Evolutionary conservation across 2,888 invertebrate species (phyloP), one percentile per base, ranked within the genome.

Genomic region (Lasius platythorax): DNA sequence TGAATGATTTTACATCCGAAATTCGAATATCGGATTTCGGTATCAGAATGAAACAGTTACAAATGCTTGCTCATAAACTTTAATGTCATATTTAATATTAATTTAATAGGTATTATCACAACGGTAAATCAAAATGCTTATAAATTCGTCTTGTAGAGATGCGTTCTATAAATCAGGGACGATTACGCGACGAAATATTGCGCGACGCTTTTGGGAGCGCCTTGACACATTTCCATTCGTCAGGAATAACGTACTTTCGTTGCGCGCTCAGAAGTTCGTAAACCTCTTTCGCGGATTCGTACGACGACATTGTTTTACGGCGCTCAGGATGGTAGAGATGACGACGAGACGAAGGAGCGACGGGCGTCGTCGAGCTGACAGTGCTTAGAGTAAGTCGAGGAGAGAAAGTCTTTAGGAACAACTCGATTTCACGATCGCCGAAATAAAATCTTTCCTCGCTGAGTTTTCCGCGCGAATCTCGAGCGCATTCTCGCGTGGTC

Each of bases 261-360:
- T 18, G 28, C 43, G 11, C 28, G 28, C 6, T 56, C 40, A 28
- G 30, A 56, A 75, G 46, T 67, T 79, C 46, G 79, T 74, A 46
- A 82, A 84, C 50, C 37, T 68, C 18, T 73, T 61, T 73, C 61
- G 9, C 56, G 58, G n/a, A 82, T 72, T 83, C 33, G 30, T n/a
- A 30, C 63, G 66, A 61, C 43, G 50, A 87, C 72, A 82, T 89
- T 85, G 81, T 87, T 87, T 83, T 75, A 85, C 84, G 79, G 28
- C 61, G 12, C 12, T 72, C 58, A 28, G 50, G 78, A 46, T 58
- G 43, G 66, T 53, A 63, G 74, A 86, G 58, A 56, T 58, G 61
- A 67, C 28, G 72, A 79, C 28, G 46, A 46, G 61, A 79, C n/a
- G 79, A 6, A n/a, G 58, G 33, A 79, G 43, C 56, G 58, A 30